A percentile compares a stretch with the other conserved stretches of the same genome.
Conservation (phyloP, 2,113 vertebrate genomes). For the Paradisaea rubra region DNA sequence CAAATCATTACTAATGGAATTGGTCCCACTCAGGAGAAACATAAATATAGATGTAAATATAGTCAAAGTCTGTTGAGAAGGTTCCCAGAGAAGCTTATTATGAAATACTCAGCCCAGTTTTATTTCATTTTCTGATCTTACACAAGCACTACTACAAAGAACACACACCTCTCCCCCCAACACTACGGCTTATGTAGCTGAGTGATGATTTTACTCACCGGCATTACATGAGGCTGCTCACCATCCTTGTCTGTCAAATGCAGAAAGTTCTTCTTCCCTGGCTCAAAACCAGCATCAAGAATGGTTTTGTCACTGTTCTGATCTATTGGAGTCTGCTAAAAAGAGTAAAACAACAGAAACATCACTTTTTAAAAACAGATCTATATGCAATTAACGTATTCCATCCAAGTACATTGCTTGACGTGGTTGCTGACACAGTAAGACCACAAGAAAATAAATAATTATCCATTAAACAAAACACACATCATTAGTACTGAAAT, state of each 20-base stretch:
- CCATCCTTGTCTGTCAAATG: conserved; percentile 94
- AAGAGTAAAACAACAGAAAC: background rate
- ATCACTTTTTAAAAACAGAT: background rate
- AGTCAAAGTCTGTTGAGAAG: background rate
- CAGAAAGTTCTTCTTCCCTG: conserved; percentile 93
- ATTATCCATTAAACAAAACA: background rate
- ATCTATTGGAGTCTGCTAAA: conserved; percentile 80
- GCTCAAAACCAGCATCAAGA: conserved; percentile 89
- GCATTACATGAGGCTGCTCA: conserved; percentile 86
- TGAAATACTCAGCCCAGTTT: background rate
- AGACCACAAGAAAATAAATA: background rate
- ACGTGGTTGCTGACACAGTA: background rate
- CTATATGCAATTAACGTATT: background rate
- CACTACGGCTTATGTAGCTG: background rate
- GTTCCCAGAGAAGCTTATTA: background rate
- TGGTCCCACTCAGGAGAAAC: background rate
- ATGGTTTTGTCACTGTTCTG: conserved; percentile 86
- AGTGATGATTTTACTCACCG: conserved; percentile 71
- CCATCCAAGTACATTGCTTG: background rate
- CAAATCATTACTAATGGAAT: background rate
- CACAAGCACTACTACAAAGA: background rate
- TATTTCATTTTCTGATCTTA: background rate
- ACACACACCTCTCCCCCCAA: background rate
- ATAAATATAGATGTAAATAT: background rate
- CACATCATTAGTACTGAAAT: background rate